Conservation (phyloP, 2,797 vertebrate species). For the Euphonia xanthogaster region DNA sequence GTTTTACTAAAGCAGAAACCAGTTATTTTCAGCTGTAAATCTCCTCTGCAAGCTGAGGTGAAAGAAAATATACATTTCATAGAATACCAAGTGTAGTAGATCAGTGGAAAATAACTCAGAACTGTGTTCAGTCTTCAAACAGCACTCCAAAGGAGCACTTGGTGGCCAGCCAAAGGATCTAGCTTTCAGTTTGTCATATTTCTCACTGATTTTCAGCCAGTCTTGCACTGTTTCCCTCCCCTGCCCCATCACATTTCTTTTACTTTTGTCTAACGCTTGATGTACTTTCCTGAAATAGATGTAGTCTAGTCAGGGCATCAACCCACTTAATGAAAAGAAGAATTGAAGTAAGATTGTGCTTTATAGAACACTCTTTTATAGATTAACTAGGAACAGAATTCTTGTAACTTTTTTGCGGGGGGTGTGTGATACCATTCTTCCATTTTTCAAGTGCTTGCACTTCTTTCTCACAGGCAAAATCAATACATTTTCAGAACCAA, state of each 20-base stretch:
- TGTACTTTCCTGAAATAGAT: background rate
- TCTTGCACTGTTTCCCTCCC: background rate
- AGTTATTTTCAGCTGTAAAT: background rate
- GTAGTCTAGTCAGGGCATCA: background rate
- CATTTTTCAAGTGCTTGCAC: background rate
- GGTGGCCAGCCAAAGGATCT: background rate
- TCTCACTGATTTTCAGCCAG: background rate
- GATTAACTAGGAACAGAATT: background rate
- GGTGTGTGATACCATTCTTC: background rate
- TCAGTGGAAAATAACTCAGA: conserved; percentile 28
- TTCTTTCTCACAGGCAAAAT: background rate
- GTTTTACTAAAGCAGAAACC: conserved; percentile 1
- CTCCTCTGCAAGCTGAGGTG: background rate
- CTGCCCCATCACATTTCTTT: background rate
- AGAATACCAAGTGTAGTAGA: background rate
- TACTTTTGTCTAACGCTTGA: background rate
- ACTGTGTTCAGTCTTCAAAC: background rate
- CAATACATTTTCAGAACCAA: background rate
- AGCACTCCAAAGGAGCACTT: background rate
- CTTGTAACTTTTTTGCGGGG: background rate
- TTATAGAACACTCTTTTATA: background rate
- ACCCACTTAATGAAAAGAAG: background rate
- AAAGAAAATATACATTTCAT: conserved; percentile 15
- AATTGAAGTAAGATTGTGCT: background rate
- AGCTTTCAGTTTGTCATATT: conserved; percentile 3